These are phyloP conservation scores for Gryon sp. DNA, from an alignment of 1,140 invertebrate genomes.

Conservation along the genomic window DNA sequence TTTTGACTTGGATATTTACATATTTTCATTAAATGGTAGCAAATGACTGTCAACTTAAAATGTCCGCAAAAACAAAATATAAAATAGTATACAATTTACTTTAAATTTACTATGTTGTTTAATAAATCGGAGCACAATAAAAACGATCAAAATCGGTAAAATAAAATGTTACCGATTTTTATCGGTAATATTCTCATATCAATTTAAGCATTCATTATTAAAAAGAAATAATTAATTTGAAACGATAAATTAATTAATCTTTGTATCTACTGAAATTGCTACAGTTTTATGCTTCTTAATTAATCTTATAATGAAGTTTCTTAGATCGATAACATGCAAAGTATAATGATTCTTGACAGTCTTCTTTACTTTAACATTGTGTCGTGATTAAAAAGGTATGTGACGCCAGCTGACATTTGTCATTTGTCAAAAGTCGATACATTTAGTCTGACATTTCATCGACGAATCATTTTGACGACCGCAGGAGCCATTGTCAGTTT, in stretches of 20 bases:
- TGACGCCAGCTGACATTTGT: conserved; percentile 44
- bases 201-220: too few species aligned
- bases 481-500: conserved; percentile 36
- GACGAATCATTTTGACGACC: conserved; percentile 46
- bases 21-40: conserved; percentile 74
- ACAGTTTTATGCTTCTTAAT: conserved; percentile 2
- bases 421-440: conserved; percentile 58
- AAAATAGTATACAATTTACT: too few species aligned
- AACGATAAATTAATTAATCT: too few species aligned
- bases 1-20: conserved; percentile 75
- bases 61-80: conserved; percentile 75
- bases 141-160: too few species aligned
- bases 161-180: too few species aligned
- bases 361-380: conserved; percentile 6
- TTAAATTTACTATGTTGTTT: too few species aligned
- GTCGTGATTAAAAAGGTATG: conserved; percentile 22
- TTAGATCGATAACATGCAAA: background rate
- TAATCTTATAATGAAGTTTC: conserved; percentile 1
- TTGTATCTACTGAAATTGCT: too few species aligned
- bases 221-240: too few species aligned
- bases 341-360: conserved; percentile 6
- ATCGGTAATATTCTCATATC: too few species aligned
- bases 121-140: too few species aligned
- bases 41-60: conserved; percentile 76
- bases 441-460: conserved; percentile 32